These are phyloP conservation scores for Plestiodon gilberti DNA, from an alignment of 2,113 vertebrate species.

Conservation along the genomic window DNA sequence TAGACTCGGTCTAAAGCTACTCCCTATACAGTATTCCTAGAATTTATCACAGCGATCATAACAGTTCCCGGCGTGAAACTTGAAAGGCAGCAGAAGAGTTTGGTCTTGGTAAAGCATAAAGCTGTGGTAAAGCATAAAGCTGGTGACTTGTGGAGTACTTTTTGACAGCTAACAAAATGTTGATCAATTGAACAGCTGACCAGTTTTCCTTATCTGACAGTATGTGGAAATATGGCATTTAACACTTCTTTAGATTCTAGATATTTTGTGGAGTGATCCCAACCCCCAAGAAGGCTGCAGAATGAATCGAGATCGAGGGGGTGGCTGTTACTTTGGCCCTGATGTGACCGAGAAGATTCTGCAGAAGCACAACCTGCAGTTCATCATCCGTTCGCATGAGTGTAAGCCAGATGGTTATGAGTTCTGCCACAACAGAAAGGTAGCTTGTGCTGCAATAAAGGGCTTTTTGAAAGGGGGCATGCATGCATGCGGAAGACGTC, in stretches of 20 bases:
- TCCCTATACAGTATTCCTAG: no score
- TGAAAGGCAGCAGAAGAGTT: no score
- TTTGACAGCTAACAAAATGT: no score
- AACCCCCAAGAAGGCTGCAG: constrained; percentile 88
- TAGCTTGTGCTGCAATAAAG: neutral
- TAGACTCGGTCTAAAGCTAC: no score
- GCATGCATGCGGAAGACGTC: neutral
- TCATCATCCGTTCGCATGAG: constrained; percentile 92
- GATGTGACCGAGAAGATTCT: constrained; percentile 85
- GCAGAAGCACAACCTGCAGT: constrained; percentile 80
- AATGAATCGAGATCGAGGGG: constrained; percentile 84
- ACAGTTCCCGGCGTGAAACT: no score
- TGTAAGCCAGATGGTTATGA: constrained; percentile 95
- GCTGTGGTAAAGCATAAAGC: no score
- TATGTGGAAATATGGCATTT: neutral
- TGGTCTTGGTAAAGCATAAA: no score
- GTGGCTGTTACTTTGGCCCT: constrained; percentile 92
- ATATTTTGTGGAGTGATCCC: constrained; percentile 93
- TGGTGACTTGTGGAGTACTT: no score
- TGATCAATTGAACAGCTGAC: neutral
- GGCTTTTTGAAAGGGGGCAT: no score
- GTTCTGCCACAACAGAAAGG: constrained; percentile 89
- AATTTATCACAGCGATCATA: no score
- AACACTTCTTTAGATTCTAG: constrained; percentile 78
- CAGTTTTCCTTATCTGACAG: neutral